Evolutionary conservation across 1,140 invertebrate species (phyloP), one percentile per base, ranked within the genome.

Genomic region (Pinna nobilis): DNA sequence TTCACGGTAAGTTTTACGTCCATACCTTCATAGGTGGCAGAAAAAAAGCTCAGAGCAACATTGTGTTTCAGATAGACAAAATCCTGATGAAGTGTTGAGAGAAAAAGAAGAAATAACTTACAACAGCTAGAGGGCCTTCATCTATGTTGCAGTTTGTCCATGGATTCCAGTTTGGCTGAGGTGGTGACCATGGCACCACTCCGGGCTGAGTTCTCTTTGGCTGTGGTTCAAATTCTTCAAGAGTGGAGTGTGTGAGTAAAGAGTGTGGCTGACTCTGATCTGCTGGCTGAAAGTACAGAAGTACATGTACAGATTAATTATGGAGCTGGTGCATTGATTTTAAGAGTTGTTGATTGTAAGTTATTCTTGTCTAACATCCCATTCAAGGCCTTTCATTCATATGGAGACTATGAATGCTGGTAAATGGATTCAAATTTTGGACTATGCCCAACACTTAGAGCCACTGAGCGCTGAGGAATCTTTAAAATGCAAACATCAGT

Each of bases 81-180:
- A n/a, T n/a, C n/a, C n/a, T n/a, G n/a, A n/a, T n/a, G n/a, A n/a
- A n/a, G n/a, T n/a, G 15, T 51, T 11, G 11, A 51, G 5, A 25
- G 4, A n/a, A n/a, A n/a, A n/a, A n/a, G n/a, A n/a, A n/a, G n/a
- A n/a, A n/a, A n/a, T n/a, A 13, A 87, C 87, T 88, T 86, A 93
- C 92, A 9, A 91, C 92, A 2, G 97, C 95, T 49, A 99, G 88
- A 11, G 95, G 95, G 60, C 94, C 96, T 85, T 97, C 96, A 81
- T 98, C 97, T 82, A 99, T 98, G 86, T 98, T 98, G 82, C 95
- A 96, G 0, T 93, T 93, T 30, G 93, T 94, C 97, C 97, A 99
- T 9, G 97, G 94, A 90, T 99, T 98, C 97, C 97, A 99, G 88
- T 99, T 99, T 13, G 92, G 92, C 76, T 94, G 92, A 0, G 97